A percentile compares a stretch with the other conserved stretches of the same genome.
Evolutionary conservation across 2,113 vertebrate genomes (phyloP).

Genomic region (Lepisosteus oculatus): DNA sequence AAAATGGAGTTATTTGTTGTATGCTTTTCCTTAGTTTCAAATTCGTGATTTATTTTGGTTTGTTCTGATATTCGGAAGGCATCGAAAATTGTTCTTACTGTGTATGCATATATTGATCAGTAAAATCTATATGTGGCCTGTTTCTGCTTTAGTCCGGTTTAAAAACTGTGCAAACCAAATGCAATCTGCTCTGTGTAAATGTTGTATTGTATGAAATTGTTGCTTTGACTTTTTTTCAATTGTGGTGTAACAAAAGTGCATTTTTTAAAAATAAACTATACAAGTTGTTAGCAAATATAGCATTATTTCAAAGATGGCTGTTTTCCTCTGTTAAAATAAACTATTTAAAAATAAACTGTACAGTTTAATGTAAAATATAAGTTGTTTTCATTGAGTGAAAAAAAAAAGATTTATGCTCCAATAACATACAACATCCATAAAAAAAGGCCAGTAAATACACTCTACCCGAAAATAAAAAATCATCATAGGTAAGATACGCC

Average conservation of each 20-base stretch:
- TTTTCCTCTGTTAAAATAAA: neutral
- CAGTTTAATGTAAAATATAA: neutral
- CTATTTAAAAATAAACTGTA: too few relatives aligned
- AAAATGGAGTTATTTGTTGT: neutral
- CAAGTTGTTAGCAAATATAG: too few relatives aligned
- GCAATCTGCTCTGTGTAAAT: slow-evolving; percentile 4
- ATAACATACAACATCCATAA: too few relatives aligned
- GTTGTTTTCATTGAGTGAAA: too few relatives aligned
- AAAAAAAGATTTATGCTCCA: too few relatives aligned
- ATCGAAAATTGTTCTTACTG: neutral
- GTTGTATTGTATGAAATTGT: slow-evolving; percentile 33
- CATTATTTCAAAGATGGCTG: too few relatives aligned
- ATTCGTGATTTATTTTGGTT: neutral
- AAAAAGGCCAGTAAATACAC: too few relatives aligned
- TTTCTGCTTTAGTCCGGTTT: neutral
- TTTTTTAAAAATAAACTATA: slow-evolving; percentile 4
- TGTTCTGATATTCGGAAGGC: neutral
- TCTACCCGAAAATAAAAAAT: too few relatives aligned
- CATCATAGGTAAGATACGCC: too few relatives aligned
- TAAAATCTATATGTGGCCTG: neutral
- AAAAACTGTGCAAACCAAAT: neutral
- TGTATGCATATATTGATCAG: neutral
- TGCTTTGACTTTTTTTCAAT: slow-evolving; percentile 20
- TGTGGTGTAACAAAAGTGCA: slow-evolving; percentile 29
- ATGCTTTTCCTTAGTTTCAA: neutral